phyloP scores from a whole-genome alignment of 2,113 vertebrate species.

The Coregonus clupeaformis region DNA sequence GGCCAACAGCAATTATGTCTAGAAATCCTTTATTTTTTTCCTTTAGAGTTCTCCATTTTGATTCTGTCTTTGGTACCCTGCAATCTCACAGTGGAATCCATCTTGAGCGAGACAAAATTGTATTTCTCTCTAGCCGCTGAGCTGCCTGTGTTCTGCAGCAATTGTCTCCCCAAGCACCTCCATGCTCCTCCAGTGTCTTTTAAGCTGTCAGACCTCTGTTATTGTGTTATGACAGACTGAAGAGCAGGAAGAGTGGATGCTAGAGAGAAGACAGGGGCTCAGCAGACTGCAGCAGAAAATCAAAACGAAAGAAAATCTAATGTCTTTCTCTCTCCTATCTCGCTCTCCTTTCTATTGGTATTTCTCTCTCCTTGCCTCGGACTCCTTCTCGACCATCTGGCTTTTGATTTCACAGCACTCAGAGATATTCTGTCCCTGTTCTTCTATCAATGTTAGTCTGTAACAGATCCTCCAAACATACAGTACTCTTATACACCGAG shows the following conservation, averaged over 20 bases:
- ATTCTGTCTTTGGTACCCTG: constrained; percentile 66
- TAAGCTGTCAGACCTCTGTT: constrained; percentile 64
- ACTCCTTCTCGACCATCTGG: not conserved
- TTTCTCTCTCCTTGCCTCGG: not conserved
- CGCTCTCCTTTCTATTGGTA: constrained; percentile 33
- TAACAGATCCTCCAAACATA: too few relatives aligned
- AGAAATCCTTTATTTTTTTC: constrained; percentile 38
- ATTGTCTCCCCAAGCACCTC: constrained; percentile 66
- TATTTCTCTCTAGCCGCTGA: constrained; percentile 66
- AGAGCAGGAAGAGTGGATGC: constrained; percentile 41
- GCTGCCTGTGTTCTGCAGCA: constrained; percentile 56
- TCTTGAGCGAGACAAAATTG: constrained; percentile 72
- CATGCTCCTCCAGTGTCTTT: constrained; percentile 61
- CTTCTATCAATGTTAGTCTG: too few relatives aligned
- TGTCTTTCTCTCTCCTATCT: constrained; percentile 23
- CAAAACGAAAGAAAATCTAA: constrained; percentile 44
- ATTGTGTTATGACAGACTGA: constrained; percentile 62
- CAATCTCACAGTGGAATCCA: constrained; percentile 73
- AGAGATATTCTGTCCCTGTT: too few relatives aligned
- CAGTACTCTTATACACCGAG: too few relatives aligned
- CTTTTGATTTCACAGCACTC: too few relatives aligned
- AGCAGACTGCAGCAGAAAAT: constrained; percentile 25
- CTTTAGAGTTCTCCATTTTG: constrained; percentile 72
- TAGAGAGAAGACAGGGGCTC: constrained; percentile 22
- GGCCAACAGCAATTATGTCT: constrained; percentile 38